These are phyloP conservation scores for Pogonognathellus flavescens DNA, from an alignment of 1,140 invertebrate species.

Conservation along the genomic window DNA sequence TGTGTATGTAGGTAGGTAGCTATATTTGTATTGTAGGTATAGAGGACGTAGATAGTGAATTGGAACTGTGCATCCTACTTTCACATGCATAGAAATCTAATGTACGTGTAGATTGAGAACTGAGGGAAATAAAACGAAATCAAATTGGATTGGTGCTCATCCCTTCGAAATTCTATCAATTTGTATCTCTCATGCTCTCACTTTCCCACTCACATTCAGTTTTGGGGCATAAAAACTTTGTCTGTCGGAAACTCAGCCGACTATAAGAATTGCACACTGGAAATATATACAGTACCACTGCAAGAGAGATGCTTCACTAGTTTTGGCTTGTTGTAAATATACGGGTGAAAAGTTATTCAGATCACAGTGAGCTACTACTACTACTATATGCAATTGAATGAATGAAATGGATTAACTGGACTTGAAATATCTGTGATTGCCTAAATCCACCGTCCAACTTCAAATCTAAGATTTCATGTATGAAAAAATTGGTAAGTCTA, in stretches of 20 bases:
- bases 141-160: constrained; percentile 49
- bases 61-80: neutral
- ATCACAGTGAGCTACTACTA: neutral
- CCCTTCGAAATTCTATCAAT: constrained; percentile 50
- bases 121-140: constrained; percentile 49
- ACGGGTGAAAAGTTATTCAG: neutral
- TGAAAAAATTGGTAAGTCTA: neutral
- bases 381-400: constrained; percentile 2
- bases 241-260: neutral
- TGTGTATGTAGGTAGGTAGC: neutral
- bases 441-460: constrained; percentile 13
- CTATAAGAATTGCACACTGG: neutral
- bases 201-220: constrained; percentile 1
- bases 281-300: neutral
- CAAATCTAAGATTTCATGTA: constrained; percentile 25
- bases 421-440: constrained; percentile 44
- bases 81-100: constrained; percentile 46
- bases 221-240: constrained; percentile 27
- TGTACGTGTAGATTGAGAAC: constrained; percentile 25
- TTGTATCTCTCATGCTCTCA: constrained; percentile 11
- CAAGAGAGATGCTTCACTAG: neutral
- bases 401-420: constrained; percentile 39
- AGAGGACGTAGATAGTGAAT: neutral
- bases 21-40: neutral
- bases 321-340: neutral